A percentile compares a stretch with the other conserved stretches of the same genome.
Evolutionary conservation across 2,113 vertebrate genomes (phyloP).

Genomic region (Colius striatus): DNA sequence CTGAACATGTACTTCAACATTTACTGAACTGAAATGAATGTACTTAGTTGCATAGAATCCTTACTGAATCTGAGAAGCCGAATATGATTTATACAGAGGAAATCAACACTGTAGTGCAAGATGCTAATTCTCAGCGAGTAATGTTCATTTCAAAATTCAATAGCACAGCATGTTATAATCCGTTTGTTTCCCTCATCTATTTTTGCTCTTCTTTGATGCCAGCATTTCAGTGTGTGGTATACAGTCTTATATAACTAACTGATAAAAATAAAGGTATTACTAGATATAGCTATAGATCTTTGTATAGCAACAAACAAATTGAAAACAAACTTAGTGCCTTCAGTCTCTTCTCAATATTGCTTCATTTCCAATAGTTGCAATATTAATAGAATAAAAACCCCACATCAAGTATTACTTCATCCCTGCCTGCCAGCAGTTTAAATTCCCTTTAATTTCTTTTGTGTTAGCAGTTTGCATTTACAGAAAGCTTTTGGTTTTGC

Average conservation of each 20-base stretch:
- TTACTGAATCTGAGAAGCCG: not conserved
- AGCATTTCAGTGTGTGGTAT: not conserved
- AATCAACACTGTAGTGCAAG: not conserved
- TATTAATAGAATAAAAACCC: not conserved
- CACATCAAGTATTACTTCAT: conserved; percentile 43
- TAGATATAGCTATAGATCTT: not conserved
- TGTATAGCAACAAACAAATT: not conserved
- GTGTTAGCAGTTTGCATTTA: not conserved
- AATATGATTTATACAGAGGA: not conserved
- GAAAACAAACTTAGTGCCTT: not conserved
- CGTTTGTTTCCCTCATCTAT: not conserved
- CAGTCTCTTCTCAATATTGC: not conserved
- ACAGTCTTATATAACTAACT: not conserved
- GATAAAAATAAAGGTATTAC: not conserved
- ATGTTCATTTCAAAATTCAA: not conserved
- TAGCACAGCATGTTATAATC: rapidly evolving
- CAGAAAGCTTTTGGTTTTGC: conserved; percentile 17
- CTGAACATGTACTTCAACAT: not conserved
- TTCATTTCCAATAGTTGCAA: conserved; percentile 25
- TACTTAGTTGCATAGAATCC: not conserved
- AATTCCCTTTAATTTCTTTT: conserved; percentile 52
- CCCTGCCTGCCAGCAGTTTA: conserved; percentile 28
- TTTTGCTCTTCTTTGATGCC: not conserved
- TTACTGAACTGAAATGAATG: not conserved
- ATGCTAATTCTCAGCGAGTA: not conserved